Evolutionary conservation across 2,113 vertebrate genomes (phyloP), one percentile per base, ranked within the genome.

Genomic region (Kryptolebias marmoratus): DNA sequence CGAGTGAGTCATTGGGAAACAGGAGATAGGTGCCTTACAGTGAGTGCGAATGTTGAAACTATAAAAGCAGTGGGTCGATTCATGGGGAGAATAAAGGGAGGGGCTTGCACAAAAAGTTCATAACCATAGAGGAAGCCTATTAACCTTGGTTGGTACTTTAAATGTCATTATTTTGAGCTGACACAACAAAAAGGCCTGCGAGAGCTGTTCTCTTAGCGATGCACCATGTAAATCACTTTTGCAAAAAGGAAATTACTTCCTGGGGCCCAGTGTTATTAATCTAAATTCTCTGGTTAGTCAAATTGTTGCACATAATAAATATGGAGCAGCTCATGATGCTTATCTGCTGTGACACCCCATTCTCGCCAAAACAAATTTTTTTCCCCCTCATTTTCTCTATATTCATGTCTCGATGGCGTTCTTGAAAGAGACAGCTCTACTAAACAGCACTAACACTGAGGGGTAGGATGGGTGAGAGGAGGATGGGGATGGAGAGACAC

Each of bases 181-280:
- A 97, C 96, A 94, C 87, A 87, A 94, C 87, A 93, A 95, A 94
- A 94, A 93, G 86, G 88, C 90, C 88, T 83, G 79, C 71, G 22
- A 95, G 88, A 94, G 95, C 89, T 88, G 94, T 94, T 96, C 94
- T 95, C 93, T 93, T 93, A 93, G 95, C 94, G 93, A 94, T 93
- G 94, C 95, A 85, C 94, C 96, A 95, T 95, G 96, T 96, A 98
- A 97, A 97, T 97, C 94, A 94, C 95, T 96, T 96, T 95, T 90
- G 95, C 96, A 93, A 95, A 91, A 93, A 98, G 97, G 96, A 97
- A 98, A 98, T 98, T 95, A 97, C 96, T 98, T 98, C 95, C 96
- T 91, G 68, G 77, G 95, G 93, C 95, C 95, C 94, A 93, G 93
- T 90, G 95, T 95, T 97, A 97, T 97, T 98, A 95, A 98, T 98